Base-by-base conservation (phyloP, 2,888 invertebrate genomes). In the Acleris laterana region DNA sequence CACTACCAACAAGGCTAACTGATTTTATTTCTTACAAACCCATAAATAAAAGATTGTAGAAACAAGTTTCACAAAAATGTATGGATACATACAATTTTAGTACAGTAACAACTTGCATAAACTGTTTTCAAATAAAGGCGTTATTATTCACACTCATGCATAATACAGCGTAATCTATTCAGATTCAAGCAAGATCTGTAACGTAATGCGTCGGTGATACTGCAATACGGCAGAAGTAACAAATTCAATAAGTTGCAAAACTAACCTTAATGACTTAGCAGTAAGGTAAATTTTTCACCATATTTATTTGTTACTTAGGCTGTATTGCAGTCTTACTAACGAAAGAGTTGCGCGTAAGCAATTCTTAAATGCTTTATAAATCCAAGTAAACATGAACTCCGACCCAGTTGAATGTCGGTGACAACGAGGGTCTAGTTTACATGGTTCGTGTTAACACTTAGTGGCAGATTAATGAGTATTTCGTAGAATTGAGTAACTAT, bases 101-200 rank as follows among this genome's bases (percentile, higher is more conserved):
- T 46, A 16, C 46, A 0, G 46, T 46, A 46, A 5, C 44, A 1
- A 16, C 6, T 46, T 46, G 38, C 38, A 38, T 38, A 13, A 46
- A 46, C 46, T 17, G 7, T 46, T 46, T 46, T 17, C 46, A 46
- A 17, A 46, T 17, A 46, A 46, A 46, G 13, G 46, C 46, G 46
- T 46, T n/a, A 46, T 38, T 38, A 46, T 46, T 46, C 46, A 46
- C 17, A 46, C n/a, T n/a, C 17, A n/a, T 46, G 46, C 46, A 46
- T 46, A 46, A 46, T 46, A 17, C 5, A 16, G 44, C 44, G 46
- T 46, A 46, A 46, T 46, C n/a, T 46, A 46, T 46, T 46, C n/a
- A n/a, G n/a, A 46, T 46, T 16, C 46, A 46, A 46, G 46, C n/a
- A 46, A 46, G 46, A 46, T 46, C 46, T 16, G 46, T 6, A 38